Evolutionary conservation across 2,888 invertebrate species (phyloP).

Genomic region (Pantelozetes paolii): DNA sequence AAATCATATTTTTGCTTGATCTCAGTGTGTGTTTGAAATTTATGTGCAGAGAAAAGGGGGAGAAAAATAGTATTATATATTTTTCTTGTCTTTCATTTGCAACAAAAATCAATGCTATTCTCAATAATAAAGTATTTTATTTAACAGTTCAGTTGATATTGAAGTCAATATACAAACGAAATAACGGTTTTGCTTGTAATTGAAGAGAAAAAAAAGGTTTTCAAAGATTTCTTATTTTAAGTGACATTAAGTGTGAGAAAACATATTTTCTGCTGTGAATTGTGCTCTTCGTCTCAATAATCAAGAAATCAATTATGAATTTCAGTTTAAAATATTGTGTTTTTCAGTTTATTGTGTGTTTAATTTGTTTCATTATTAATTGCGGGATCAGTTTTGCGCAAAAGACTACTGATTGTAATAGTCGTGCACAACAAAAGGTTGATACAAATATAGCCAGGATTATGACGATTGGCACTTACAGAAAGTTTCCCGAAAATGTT

Average conservation of each 20-base stretch:
- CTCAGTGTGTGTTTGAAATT: not conserved
- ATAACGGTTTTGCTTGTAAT: too few species aligned
- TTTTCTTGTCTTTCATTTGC: not conserved
- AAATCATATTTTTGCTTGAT: not conserved
- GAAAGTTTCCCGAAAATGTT: slow-evolving; percentile 23
- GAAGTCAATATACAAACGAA: too few species aligned
- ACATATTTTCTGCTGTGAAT: too few species aligned
- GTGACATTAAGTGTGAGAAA: too few species aligned
- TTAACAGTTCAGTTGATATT: too few species aligned
- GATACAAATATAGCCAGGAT: not conserved
- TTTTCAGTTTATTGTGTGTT: too few species aligned
- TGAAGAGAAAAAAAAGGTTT: too few species aligned
- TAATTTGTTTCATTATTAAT: too few species aligned
- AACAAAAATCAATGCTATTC: not conserved
- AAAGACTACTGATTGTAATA: not conserved
- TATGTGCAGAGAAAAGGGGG: not conserved
- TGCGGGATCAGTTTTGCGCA: not conserved
- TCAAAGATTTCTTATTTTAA: too few species aligned
- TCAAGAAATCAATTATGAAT: too few species aligned
- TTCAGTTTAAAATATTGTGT: too few species aligned
- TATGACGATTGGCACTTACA: not conserved
- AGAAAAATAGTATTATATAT: not conserved
- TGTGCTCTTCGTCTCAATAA: too few species aligned
- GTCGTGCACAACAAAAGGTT: not conserved
- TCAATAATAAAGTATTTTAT: not conserved